These are phyloP conservation scores for Grantiella picta DNA, from an alignment of 2,113 vertebrate genomes.

Conservation along the genomic window DNA sequence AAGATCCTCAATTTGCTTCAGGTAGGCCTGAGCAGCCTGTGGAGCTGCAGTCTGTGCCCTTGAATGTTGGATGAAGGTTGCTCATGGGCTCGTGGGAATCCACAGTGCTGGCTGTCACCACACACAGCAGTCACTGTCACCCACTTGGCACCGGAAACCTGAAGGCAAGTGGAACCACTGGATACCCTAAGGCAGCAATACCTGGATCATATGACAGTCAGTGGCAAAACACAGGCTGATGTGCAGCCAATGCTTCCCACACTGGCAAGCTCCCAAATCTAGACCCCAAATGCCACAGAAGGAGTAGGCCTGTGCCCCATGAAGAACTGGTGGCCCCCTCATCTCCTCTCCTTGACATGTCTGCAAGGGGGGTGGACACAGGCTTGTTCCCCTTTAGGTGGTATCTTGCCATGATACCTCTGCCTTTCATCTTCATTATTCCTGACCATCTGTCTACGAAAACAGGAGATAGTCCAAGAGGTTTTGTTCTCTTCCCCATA, in stretches of 20 bases:
- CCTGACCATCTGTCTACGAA: not conserved
- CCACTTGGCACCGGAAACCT: not conserved
- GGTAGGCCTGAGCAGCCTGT: not conserved
- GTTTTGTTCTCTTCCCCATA: not conserved
- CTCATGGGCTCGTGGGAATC: not conserved
- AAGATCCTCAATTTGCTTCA: not conserved
- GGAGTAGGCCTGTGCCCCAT: accelerated
- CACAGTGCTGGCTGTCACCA: not conserved
- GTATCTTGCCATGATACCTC: not conserved
- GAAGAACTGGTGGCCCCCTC: accelerated
- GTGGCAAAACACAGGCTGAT: not conserved
- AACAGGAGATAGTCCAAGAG: not conserved
- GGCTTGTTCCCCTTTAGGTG: not conserved
- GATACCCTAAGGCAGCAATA: not conserved
- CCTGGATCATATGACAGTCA: accelerated
- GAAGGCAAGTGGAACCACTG: accelerated
- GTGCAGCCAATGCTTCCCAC: accelerated
- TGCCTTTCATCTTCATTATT: accelerated
- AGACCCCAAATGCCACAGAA: not conserved
- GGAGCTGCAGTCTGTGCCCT: not conserved
- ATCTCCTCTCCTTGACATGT: not conserved
- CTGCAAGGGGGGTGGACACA: accelerated
- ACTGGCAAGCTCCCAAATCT: not conserved
- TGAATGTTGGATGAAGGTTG: not conserved
- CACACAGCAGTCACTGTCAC: not conserved